Evolutionary conservation across 2,888 invertebrate genomes (phyloP), one percentile per base, ranked within the genome.

Genomic region (Teinopalpus imperialis): DNA sequence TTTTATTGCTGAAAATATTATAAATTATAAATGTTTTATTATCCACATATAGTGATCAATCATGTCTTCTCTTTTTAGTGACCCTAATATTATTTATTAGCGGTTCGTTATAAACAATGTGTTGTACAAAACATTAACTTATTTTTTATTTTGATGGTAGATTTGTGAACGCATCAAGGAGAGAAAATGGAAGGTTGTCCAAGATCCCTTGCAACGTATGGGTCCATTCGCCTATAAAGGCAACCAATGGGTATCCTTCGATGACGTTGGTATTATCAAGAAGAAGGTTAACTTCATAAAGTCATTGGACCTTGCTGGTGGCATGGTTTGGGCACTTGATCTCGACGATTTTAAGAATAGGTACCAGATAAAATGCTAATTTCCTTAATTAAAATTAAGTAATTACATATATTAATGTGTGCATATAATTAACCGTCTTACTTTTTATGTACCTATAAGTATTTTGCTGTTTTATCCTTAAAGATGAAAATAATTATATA

Each of bases 321-420:
- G 95, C 9, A 97, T 97, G 96, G 92, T 97, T 29, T 97, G 97
- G 97, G 96, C 97, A 0, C 81, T 97, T 21, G 97, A 97, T 83
- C 90, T 97, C 56, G 97, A 97, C 59, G 97, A 97, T 75, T 97
- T 96, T 69, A 92, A 91, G 52, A 93, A 94, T 66, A 90, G 87
- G 88, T 88, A 67, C 37, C 44, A 12, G 21, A 8, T 24, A 34
- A 21, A 16, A 42, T 27, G n/a, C n/a, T 43, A 35, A 35, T 32
- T 6, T 27, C 13, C 14, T 12, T 10, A 26, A 21, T 20, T 13
- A 1, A 46, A 46, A 14, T 36, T n/a, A n/a, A n/a, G n/a, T n/a
- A n/a, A n/a, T n/a, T n/a, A n/a, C n/a, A n/a, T n/a, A n/a, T n/a
- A n/a, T n/a, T n/a, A n/a, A n/a, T n/a, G n/a, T n/a, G n/a, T n/a